These are phyloP conservation scores for Platynereis dumerilii DNA, from an alignment of 2,888 invertebrate species.

Conservation along the genomic window DNA sequence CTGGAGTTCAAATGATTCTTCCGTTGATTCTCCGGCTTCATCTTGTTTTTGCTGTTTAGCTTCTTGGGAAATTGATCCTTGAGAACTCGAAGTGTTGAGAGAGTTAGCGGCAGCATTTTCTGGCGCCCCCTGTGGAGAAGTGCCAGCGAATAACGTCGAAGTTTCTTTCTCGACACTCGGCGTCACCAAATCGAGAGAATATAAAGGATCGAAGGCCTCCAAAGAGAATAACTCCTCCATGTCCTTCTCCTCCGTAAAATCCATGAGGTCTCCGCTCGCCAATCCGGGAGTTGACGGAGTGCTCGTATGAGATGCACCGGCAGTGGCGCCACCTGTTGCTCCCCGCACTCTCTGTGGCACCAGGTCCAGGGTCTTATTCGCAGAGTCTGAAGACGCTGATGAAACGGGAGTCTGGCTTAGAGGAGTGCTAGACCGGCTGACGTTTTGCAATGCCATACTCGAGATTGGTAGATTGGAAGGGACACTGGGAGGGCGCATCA, in stretches of 20 bases:
- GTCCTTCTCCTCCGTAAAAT: constrained; percentile 18
- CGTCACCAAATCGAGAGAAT: constrained; percentile 11
- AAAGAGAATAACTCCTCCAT: constrained; percentile 34
- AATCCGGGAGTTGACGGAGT: constrained; percentile 10
- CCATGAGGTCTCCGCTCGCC: constrained; percentile 26
- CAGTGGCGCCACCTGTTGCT: no score
- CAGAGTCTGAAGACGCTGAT: constrained; percentile 8
- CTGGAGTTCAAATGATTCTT: constrained; percentile 31
- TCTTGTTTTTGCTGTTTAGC: not conserved
- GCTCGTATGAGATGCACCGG: no score
- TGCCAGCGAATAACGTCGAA: not conserved
- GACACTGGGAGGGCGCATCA: no score
- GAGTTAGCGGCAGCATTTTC: no score
- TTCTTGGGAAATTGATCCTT: not conserved
- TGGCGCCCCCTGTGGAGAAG: not conserved
- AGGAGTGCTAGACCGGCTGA: no score
- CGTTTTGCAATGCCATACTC: no score
- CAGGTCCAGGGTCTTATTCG: not conserved
- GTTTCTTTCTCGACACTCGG: not conserved
- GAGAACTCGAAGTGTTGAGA: no score
- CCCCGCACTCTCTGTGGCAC: no score
- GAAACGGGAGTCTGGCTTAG: constrained; percentile 4
- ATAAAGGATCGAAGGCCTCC: constrained; percentile 40
- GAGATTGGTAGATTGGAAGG: no score
- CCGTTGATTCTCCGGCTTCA: not conserved